Evolutionary conservation across 23 tunicate genomes (phyloP).

Genomic region (Pegea sp.): DNA sequence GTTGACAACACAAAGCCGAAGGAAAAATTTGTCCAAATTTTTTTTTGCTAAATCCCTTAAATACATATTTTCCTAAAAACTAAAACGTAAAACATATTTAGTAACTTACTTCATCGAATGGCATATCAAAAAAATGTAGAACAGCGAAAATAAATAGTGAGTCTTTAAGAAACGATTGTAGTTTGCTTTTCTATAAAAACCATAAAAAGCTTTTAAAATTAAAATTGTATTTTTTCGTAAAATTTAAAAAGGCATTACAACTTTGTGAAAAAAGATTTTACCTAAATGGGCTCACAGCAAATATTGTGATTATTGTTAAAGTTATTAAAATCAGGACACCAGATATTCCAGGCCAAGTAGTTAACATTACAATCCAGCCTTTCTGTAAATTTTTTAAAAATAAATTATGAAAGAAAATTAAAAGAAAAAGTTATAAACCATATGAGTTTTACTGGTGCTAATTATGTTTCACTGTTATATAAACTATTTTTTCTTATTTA

Average conservation of each 20-base stretch:
- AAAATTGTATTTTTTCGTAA: not conserved
- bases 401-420: not conserved
- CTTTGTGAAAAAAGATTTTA: not conserved
- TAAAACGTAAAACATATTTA: not conserved
- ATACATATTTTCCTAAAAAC: not conserved
- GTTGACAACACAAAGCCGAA: no score
- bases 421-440: no score
- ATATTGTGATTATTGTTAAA: not conserved
- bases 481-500: no score
- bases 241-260: not conserved
- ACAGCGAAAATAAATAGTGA: slow-evolving; percentile 51
- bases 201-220: not conserved
- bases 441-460: no score
- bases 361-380: not conserved
- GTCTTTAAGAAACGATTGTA: slow-evolving; percentile 50
- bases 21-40: no score
- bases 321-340: not conserved
- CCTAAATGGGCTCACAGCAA: not conserved
- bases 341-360: not conserved
- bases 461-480: no score
- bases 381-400: not conserved
- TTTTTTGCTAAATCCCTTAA: not conserved
- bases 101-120: slow-evolving; percentile 63
- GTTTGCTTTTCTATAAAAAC: slow-evolving; percentile 9
- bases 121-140: slow-evolving; percentile 33